Evolutionary conservation across 2,888 invertebrate species (phyloP), one percentile per base, ranked within the genome.

Genomic region (Tenodera sinensis): DNA sequence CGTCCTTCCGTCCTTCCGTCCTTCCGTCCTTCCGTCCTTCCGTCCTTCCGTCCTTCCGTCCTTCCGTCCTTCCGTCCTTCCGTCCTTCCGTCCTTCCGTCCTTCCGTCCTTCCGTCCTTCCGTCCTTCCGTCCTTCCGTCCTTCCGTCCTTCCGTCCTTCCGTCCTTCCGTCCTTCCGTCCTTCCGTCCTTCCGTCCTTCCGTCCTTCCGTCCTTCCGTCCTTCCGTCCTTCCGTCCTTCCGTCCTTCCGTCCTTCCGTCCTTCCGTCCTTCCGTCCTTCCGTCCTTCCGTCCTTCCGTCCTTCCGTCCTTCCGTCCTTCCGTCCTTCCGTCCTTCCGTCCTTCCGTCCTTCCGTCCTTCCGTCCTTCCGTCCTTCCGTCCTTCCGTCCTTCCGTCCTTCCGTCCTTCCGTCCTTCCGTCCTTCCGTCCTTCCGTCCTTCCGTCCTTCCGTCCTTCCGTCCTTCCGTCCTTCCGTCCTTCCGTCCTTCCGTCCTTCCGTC

Each of bases 91-190:
- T 88, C 88, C 85, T 25, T 88, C 88, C 85, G 85, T 88, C 88
- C 85, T 25, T 88, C 88, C 85, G 85, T 88, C 88, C 85, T 25
- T 88, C 88, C 85, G 47, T 88, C 88, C 85, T 25, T 88, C 88
- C 85, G 85, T 88, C 88, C 85, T 25, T 88, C 88, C 85, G 85
- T 88, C 88, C 85, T 25, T 88, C 88, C 85, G 85, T 88, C 88
- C 85, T 25, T 88, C 88, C 85, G 25, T 88, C 88, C 85, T 25
- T 88, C 88, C 85, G 85, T 88, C 88, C 85, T 25, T 88, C 88
- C 85, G 85, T 88, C 88, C 85, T 25, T 88, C 88, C 85, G 85
- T 88, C 88, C 85, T 25, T 88, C 88, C 85, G 47, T 88, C 88
- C 85, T 25, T 88, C 88, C 85, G 85, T 88, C 88, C 85, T 25